Conservation (phyloP, 2,797 vertebrate genomes). For the Pantherophis alleghaniensis region DNA sequence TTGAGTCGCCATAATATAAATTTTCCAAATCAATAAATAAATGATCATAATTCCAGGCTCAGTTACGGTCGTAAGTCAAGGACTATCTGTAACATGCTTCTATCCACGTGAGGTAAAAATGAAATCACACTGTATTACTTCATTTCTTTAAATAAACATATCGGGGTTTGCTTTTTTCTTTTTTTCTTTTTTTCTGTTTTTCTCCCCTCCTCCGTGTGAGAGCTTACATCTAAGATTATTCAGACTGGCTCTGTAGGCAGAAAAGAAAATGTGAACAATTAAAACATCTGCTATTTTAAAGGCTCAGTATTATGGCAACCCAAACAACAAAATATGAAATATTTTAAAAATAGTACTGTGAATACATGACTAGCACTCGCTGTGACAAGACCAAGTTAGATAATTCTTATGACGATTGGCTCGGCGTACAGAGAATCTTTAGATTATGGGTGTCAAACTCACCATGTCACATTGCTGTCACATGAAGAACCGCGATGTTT, state of each 20-base stretch:
- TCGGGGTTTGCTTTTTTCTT: constrained; percentile 18
- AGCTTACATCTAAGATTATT: constrained; percentile 43
- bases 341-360: background rate
- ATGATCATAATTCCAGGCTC: background rate
- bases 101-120: constrained; percentile 22
- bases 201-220: background rate
- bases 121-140: constrained; percentile 29
- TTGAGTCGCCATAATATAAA: too few relatives aligned
- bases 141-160: constrained; percentile 50
- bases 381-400: background rate
- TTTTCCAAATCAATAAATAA: too few relatives aligned
- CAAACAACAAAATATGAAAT: constrained; percentile 33
- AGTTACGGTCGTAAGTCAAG: background rate
- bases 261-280: constrained; percentile 41
- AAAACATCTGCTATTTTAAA: constrained; percentile 26
- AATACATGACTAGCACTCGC: background rate
- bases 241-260: constrained; percentile 26
- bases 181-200: background rate
- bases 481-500: too few relatives aligned
- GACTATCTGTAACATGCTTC: constrained; percentile 24
- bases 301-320: constrained; percentile 42
- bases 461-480: too few relatives aligned
- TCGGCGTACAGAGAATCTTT: background rate
- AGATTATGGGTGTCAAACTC: background rate
- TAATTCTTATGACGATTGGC: too few relatives aligned